These are phyloP conservation scores for Notarius lentiginosus DNA, from an alignment of 2,113 vertebrate genomes.

Conservation along the genomic window DNA sequence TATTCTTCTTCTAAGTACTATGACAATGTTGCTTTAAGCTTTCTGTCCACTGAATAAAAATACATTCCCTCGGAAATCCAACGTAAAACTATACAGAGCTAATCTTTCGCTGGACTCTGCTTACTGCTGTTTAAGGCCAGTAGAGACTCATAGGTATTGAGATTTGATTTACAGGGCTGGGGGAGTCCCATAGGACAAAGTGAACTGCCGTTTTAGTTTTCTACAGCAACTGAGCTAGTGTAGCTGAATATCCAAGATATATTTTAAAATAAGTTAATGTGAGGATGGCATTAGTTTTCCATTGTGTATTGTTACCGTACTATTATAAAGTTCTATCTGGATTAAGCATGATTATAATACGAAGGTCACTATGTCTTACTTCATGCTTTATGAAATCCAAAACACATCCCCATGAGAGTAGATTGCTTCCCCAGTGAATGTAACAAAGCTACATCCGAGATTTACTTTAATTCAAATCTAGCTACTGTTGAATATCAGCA, in stretches of 20 bases:
- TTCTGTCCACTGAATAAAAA: conserved; percentile 43
- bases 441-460: conserved; percentile 7
- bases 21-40: conserved; percentile 31
- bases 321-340: background rate
- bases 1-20: conserved; percentile 55
- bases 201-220: conserved; percentile 31
- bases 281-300: background rate
- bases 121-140: conserved; percentile 32
- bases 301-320: too few relatives aligned
- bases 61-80: conserved; percentile 49
- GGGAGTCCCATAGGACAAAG: conserved; percentile 26
- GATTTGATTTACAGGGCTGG: conserved; percentile 33
- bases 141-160: conserved; percentile 42
- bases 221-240: background rate
- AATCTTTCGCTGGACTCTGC: conserved; percentile 47
- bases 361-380: background rate
- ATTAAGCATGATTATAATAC: background rate
- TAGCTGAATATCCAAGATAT: background rate
- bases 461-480: conserved; percentile 19
- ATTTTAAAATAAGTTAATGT: background rate
- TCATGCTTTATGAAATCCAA: background rate
- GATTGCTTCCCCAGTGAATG: background rate
- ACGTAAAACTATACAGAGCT: conserved; percentile 54
- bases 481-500: conserved; percentile 4
- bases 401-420: background rate